A percentile compares a stretch with the other conserved stretches of the same genome.
phyloP scores from a whole-genome alignment of 35 echinoderm and acorn worm species.

The Holothuria glaberrima region DNA sequence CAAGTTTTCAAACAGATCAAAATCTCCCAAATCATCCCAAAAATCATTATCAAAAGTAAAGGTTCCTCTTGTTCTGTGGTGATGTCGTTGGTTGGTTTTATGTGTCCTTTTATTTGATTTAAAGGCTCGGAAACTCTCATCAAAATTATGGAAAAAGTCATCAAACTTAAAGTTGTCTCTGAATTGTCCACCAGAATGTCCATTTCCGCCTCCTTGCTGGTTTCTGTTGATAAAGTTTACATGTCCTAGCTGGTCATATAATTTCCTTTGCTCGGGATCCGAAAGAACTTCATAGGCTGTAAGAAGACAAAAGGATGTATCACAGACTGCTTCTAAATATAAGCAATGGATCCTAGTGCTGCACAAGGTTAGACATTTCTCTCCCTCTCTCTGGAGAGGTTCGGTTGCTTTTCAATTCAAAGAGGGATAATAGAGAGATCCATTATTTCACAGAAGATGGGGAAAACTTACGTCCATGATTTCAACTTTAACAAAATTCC shows the following conservation, averaged over 20 bases:
- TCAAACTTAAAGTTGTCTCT: conserved; percentile 62
- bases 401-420: too few relatives aligned
- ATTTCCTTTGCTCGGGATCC: conserved; percentile 84
- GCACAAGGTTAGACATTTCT: too few relatives aligned
- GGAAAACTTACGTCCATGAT: too few relatives aligned
- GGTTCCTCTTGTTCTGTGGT: conserved; percentile 33
- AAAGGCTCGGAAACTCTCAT: conserved; percentile 60
- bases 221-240: neutral
- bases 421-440: too few relatives aligned
- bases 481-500: too few relatives aligned
- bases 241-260: conserved; percentile 87
- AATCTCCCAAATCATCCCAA: conserved; percentile 69
- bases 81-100: neutral
- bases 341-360: too few relatives aligned
- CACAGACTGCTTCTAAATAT: too few relatives aligned
- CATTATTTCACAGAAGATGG: too few relatives aligned
- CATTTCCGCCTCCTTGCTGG: neutral
- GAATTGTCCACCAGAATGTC: neutral
- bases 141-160: conserved; percentile 87
- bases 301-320: neutral
- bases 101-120: conserved; percentile 36
- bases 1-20: conserved; percentile 54
- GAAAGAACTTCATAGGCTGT: conserved; percentile 96
- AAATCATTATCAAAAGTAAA: conserved; percentile 66
- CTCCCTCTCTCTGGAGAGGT: too few relatives aligned